Percentiles rank a stretch among this genome's conserved stretches.
phyloP scores from a whole-genome alignment of 1,140 invertebrate species.

The Colletes gigas region DNA sequence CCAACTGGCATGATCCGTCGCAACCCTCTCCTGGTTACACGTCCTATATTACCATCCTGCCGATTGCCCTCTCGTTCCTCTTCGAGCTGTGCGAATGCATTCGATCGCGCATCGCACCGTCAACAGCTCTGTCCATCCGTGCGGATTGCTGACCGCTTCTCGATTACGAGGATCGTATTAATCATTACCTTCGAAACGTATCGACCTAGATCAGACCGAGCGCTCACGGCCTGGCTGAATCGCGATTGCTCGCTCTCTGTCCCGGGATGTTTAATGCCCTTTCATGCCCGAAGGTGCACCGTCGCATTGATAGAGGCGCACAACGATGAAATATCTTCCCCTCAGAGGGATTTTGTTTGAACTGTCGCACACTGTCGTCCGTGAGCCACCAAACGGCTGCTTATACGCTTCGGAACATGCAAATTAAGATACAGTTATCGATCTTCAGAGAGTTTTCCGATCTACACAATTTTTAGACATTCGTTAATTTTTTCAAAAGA shows the following conservation, averaged over 20 bases:
- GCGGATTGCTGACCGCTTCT: conserved; percentile 68
- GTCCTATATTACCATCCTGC: conserved; percentile 61
- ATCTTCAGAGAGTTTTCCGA: too few relatives aligned
- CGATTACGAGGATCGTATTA: conserved; percentile 78
- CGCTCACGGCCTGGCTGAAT: conserved; percentile 5
- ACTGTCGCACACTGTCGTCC: too few relatives aligned
- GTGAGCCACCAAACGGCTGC: too few relatives aligned
- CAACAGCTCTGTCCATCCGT: conserved; percentile 59
- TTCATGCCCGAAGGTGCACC: conserved; percentile 26
- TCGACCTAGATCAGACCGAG: conserved; percentile 57
- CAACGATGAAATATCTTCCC: not conserved
- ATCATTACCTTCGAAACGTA: conserved; percentile 63
- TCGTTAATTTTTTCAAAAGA: too few relatives aligned
- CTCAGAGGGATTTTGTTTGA: conserved; percentile 1
- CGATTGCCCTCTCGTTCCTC: conserved; percentile 59
- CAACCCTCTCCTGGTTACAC: conserved; percentile 64
- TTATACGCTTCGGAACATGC: too few relatives aligned
- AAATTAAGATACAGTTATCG: too few relatives aligned
- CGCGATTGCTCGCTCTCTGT: conserved; percentile 11
- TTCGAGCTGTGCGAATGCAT: conserved; percentile 60
- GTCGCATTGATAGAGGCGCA: conserved; percentile 26
- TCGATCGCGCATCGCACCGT: conserved; percentile 50
- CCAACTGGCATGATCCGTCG: conserved; percentile 58
- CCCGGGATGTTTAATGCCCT: conserved; percentile 33
- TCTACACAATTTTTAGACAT: too few relatives aligned